These are phyloP conservation scores for Dendrocopos noguchii DNA, from an alignment of 2,113 vertebrate species.

Conservation along the genomic window DNA sequence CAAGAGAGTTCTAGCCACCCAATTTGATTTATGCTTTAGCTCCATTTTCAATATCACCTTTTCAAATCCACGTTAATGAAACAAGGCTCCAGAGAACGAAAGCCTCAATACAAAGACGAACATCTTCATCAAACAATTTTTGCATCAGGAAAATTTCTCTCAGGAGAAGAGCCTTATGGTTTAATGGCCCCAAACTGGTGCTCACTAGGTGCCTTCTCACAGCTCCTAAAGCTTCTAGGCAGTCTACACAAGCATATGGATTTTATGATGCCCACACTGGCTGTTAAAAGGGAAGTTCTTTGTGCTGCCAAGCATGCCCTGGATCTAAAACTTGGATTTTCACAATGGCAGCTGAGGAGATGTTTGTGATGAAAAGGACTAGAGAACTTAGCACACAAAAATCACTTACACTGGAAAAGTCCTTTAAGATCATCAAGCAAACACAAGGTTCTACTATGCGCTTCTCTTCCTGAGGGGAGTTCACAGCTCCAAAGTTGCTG, in stretches of 20 bases:
- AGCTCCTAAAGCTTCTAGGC: neutral
- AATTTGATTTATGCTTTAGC: neutral
- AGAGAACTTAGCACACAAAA: neutral
- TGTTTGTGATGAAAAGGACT: accelerated
- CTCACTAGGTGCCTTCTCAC: neutral
- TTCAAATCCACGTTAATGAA: neutral
- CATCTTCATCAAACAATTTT: neutral
- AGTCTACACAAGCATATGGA: neutral
- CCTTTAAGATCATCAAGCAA: neutral
- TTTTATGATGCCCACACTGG: neutral
- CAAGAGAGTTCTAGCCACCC: accelerated
- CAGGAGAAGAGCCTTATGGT: neutral
- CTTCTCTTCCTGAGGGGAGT: neutral
- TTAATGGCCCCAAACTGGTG: neutral
- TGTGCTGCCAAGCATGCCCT: neutral
- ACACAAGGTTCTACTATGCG: neutral
- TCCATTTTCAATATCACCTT: neutral
- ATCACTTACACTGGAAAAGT: neutral
- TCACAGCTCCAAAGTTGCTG: neutral
- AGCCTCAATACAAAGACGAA: neutral
- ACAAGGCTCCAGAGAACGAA: neutral
- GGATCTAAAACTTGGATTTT: neutral
- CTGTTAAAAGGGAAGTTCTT: neutral
- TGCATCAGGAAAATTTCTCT: neutral
- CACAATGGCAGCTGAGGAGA: neutral